Conservation (phyloP, 2,113 vertebrate species). For the Perca schrenkii region DNA sequence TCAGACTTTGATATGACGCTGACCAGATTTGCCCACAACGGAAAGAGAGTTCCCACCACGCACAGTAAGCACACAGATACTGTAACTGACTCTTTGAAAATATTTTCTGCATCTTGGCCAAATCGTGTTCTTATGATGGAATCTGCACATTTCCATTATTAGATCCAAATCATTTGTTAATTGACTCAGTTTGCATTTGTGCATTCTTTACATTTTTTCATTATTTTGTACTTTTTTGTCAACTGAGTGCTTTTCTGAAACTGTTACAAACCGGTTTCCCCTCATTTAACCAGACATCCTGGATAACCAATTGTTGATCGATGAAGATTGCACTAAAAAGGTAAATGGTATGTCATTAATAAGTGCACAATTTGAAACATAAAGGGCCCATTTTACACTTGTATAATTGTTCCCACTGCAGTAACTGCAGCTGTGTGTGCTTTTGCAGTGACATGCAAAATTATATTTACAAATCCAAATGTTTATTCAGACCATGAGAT, state of each 20-base stretch:
- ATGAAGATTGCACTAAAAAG: slow-evolving; percentile 87
- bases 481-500: neutral
- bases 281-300: slow-evolving; percentile 85
- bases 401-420: neutral
- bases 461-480: neutral
- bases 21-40: slow-evolving; percentile 88
- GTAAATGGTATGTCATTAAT: slow-evolving; percentile 64
- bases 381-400: neutral
- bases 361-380: neutral
- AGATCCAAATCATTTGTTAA: neutral
- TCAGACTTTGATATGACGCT: slow-evolving; percentile 95
- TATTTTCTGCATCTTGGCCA: neutral
- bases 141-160: neutral
- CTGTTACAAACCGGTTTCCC: neutral
- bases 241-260: neutral
- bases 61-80: slow-evolving; percentile 88
- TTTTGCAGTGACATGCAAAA: neutral
- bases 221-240: neutral
- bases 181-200: neutral
- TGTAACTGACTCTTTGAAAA: neutral
- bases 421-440: too few species aligned
- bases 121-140: neutral
- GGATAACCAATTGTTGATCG: slow-evolving; percentile 86
- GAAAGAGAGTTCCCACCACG: slow-evolving; percentile 88
- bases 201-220: neutral